A percentile compares a stretch with the other conserved stretches of the same genome.
phyloP scores from a whole-genome alignment of 2,113 vertebrate genomes.

The Anarhynchus alexandrinus region DNA sequence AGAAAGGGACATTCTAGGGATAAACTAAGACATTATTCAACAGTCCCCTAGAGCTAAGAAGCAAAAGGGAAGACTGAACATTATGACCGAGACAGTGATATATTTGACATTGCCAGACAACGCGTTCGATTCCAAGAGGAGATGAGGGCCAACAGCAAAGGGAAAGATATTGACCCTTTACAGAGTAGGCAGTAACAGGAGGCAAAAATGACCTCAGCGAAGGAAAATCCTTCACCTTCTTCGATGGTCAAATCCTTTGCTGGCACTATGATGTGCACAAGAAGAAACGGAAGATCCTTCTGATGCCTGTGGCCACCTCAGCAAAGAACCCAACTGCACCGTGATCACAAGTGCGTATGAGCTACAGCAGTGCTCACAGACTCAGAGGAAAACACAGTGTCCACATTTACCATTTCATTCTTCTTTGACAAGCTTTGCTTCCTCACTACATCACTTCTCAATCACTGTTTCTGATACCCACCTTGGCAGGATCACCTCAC shows the following conservation, averaged over 20 bases:
- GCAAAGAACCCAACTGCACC: background rate
- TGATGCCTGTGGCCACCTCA: background rate
- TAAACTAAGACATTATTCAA: background rate
- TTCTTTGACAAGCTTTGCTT: background rate
- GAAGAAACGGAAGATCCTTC: background rate
- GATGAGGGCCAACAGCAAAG: background rate
- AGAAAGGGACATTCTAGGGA: background rate
- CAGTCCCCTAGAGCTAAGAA: background rate
- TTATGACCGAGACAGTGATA: background rate
- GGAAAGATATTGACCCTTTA: background rate
- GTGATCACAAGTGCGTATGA: background rate
- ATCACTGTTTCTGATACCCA: background rate
- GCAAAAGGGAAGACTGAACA: background rate
- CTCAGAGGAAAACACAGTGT: background rate
- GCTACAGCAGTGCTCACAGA: background rate
- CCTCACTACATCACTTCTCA: background rate
- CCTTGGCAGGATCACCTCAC: background rate
- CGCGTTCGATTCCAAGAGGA: background rate
- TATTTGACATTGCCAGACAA: background rate
- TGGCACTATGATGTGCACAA: background rate
- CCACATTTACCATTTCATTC: background rate
- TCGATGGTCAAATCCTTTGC: background rate
- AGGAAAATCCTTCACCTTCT: background rate
- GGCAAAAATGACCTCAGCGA: background rate
- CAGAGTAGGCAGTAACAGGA: background rate